phyloP scores from a whole-genome alignment of 2,888 invertebrate genomes.

The Trissolcus brochymenae region DNA sequence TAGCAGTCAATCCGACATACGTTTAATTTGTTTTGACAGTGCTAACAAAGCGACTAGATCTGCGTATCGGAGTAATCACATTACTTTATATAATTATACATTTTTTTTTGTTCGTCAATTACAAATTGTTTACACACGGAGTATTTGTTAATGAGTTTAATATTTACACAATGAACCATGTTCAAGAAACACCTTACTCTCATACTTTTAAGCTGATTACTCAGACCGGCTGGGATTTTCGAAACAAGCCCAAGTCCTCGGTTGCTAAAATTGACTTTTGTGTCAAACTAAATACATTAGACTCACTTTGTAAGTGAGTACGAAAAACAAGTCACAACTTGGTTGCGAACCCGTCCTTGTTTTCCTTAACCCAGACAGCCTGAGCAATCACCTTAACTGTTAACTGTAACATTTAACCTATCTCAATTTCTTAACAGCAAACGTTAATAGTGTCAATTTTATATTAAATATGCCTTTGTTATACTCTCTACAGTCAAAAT shows the following conservation, averaged over 20 bases:
- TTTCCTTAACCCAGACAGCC: too few species aligned
- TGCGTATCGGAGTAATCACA: slow-evolving; percentile 12
- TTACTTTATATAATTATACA: slow-evolving; percentile 12
- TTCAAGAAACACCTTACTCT: slow-evolving; percentile 23
- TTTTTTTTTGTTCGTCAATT: slow-evolving; percentile 18
- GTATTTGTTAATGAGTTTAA: slow-evolving; percentile 27
- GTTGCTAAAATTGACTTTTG: too few species aligned
- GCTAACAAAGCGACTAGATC: slow-evolving; percentile 36
- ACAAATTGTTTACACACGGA: slow-evolving; percentile 34
- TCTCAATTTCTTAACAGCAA: slow-evolving; percentile 41
- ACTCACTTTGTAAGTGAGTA: neutral
- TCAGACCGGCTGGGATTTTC: too few species aligned
- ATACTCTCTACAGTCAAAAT: too few species aligned
- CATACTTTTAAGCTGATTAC: too few species aligned
- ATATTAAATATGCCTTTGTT: too few species aligned
- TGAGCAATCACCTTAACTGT: neutral
- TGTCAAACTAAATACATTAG: too few species aligned
- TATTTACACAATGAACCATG: slow-evolving; percentile 39
- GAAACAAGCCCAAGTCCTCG: too few species aligned
- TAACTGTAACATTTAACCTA: slow-evolving; percentile 39
- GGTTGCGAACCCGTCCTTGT: too few species aligned
- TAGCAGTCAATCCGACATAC: neutral
- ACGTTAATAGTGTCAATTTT: slow-evolving; percentile 13
- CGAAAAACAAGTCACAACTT: too few species aligned
- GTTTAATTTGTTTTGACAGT: slow-evolving; percentile 17